Evolutionary conservation across 2,888 invertebrate species (phyloP).

Genomic region (Mellilla xanthometata): DNA sequence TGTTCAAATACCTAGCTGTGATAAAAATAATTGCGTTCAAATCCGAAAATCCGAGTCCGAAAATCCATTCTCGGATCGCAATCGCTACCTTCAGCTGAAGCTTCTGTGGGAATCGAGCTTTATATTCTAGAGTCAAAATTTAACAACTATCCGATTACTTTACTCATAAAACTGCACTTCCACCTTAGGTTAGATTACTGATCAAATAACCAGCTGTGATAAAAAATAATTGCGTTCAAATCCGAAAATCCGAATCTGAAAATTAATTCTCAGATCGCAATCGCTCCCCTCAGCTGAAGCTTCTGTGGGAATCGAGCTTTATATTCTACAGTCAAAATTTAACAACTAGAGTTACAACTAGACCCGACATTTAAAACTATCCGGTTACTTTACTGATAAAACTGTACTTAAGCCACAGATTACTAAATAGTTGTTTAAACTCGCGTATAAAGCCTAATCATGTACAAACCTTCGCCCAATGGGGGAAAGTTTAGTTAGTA

Average conservation of each 20-base stretch:
- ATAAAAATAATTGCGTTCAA: slow-evolving; percentile 38
- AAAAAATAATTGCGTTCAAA: slow-evolving; percentile 38
- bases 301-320: not conserved
- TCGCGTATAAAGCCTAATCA: slow-evolving; percentile 13
- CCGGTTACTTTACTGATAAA: slow-evolving; percentile 1
- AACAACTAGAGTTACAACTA: too few species aligned
- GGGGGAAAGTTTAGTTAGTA: slow-evolving; percentile 7
- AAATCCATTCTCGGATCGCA: slow-evolving; percentile 37
- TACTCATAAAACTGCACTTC: slow-evolving; percentile 9
- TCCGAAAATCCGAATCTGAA: slow-evolving; percentile 45
- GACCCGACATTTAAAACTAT: too few species aligned
- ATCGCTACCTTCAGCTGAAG: too few species aligned
- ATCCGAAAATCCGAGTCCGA: slow-evolving; percentile 45
- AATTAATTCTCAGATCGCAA: slow-evolving; percentile 37
- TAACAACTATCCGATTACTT: too few species aligned
- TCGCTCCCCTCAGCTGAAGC: too few species aligned
- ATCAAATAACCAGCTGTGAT: too few species aligned
- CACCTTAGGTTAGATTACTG: too few species aligned
- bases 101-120: not conserved
- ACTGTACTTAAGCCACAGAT: too few species aligned
- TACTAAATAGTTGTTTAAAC: too few species aligned
- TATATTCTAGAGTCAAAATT: too few species aligned
- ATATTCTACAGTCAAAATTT: too few species aligned
- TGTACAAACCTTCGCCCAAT: slow-evolving; percentile 11
- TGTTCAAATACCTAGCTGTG: too few species aligned